Evolutionary conservation across 2,888 invertebrate species (phyloP), one percentile per base, ranked within the genome.

Genomic region (Fissipunctia ypsillon): DNA sequence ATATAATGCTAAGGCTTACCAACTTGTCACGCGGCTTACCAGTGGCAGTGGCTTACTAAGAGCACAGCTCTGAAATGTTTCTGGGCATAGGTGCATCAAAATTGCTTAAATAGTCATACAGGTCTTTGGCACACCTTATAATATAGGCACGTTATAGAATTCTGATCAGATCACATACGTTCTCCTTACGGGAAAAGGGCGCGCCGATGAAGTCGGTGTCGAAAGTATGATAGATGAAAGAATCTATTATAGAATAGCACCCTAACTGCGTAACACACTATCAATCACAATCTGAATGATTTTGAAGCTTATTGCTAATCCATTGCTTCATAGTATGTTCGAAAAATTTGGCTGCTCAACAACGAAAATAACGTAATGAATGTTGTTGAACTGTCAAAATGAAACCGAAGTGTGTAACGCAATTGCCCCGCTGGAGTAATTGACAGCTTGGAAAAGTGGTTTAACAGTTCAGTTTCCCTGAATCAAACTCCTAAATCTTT

Each of bases 171-270:
- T 57, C 56, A 71, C 31, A 52, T 41, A 28, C 3, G 1, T 22
- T 38, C 28, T n/a, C 43, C 31, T 28, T 73, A 69, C 10, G 67
- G 41, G 25, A 68, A 84, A 73, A 67, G 7, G 56, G 64, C 16
- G 64, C 35, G 59, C 31, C 68, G 10, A 35, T 56, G 38, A 22
- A 14, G 25, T 1, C 19, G 19, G n/a, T 56, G 43, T 56, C 22
- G 43, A 59, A 83, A 59, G 52, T 35, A 50, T 7, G 16, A 35
- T 19, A 10, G 38, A 25, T 25, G n/a, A 50, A 45, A 31, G 14
- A 67, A 45, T 68, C 14, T 0, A n/a, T n/a, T n/a, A n/a, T n/a
- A n/a, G n/a, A n/a, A n/a, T n/a, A n/a, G n/a, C n/a, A n/a, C n/a
- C n/a, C n/a, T n/a, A n/a, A n/a, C n/a, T n/a, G n/a, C n/a, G n/a